Evolutionary conservation across 2,888 invertebrate genomes (phyloP), one percentile per base, ranked within the genome.

Genomic region (Eupithecia abbreviata): DNA sequence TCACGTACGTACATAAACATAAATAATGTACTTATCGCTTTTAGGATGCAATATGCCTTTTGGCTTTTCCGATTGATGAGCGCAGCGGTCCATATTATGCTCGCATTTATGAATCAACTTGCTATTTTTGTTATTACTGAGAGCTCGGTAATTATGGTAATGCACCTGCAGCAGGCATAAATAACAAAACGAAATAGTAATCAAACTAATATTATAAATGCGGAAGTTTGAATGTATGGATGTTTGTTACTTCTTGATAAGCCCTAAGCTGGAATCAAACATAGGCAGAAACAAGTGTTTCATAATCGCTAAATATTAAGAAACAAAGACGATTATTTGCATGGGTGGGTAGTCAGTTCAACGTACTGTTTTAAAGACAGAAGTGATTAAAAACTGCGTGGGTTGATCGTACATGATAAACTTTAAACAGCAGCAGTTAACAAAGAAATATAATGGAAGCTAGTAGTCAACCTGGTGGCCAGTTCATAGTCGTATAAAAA

Each of bases 401-500:
- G 66, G 66, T 66, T 42, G 66, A 66, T 42, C 65, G 7, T 41
- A 42, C 42, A 41, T 42, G 41, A 15, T 62, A 58, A 75, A 66
- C 12, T 74, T 73, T 58, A 43, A 70, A 55, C 45, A 65, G 55
- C 79, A 84, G 82, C 62, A 51, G 65, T 71, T 72, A 72, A 82
- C 72, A 82, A 81, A 82, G 77, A 82, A 76, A 80, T 84, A 84
- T 83, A 73, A 77, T 75, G 74, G 69, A 71, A 72, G 77, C 73
- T 77, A 73, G 79, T 74, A 79, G 76, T 70, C 77, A 13, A 49
- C 4, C 13, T 49, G 73, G 80, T 75, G 80, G 77, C 73, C 73
- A 77, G 75, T 80, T 84, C 85, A 86, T 87, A 84, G 87, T 86
- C 78, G 82, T 75, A 72, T 81, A 85, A 85, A 84, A 84, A 83